Percentiles rank a stretch among this genome's conserved stretches.
Conservation (phyloP, 2,797 vertebrate species). For the Microctenopoma lineatum region DNA sequence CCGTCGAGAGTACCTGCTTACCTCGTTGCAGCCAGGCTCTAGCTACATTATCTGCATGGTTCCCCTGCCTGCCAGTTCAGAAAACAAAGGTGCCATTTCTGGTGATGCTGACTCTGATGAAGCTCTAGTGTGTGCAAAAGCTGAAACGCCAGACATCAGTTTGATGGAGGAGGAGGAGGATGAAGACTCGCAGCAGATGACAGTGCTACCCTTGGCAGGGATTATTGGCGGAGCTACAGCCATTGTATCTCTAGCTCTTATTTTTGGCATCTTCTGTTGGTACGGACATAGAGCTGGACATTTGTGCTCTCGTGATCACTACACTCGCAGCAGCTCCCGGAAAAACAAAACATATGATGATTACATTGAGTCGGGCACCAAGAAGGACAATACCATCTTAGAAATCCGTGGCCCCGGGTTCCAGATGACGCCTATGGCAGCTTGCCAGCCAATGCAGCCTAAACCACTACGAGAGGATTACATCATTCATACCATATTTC, state of each 20-base stretch:
- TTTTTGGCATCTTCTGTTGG: constrained; percentile 91
- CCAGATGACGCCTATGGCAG: constrained; percentile 92
- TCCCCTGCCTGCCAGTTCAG: constrained; percentile 84
- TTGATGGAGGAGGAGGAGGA: constrained; percentile 81
- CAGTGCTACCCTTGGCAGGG: constrained; percentile 87
- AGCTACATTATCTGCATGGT: constrained; percentile 95
- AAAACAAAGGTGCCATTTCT: constrained; percentile 70
- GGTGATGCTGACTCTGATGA: constrained; percentile 85
- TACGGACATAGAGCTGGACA: constrained; percentile 88
- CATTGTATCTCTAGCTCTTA: constrained; percentile 89
- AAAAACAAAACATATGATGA: constrained; percentile 91
- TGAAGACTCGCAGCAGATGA: constrained; percentile 76
- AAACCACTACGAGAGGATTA: constrained; percentile 91
- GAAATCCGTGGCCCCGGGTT: constrained; percentile 91
- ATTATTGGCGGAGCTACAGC: constrained; percentile 91
- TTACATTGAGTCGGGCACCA: constrained; percentile 94
- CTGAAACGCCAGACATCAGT: constrained; percentile 86
- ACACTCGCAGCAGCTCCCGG: constrained; percentile 86
- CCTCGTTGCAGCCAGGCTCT: constrained; percentile 89
- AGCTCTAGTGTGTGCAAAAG: constrained; percentile 91
- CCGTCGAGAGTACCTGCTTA: constrained; percentile 91
- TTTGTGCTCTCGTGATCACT: constrained; percentile 86
- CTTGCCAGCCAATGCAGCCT: constrained; percentile 82
- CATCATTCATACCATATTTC: constrained; percentile 95
- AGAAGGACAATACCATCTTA: constrained; percentile 94